phyloP scores from a whole-genome alignment of 2,113 vertebrate species.

The Thunnus thynnus region DNA sequence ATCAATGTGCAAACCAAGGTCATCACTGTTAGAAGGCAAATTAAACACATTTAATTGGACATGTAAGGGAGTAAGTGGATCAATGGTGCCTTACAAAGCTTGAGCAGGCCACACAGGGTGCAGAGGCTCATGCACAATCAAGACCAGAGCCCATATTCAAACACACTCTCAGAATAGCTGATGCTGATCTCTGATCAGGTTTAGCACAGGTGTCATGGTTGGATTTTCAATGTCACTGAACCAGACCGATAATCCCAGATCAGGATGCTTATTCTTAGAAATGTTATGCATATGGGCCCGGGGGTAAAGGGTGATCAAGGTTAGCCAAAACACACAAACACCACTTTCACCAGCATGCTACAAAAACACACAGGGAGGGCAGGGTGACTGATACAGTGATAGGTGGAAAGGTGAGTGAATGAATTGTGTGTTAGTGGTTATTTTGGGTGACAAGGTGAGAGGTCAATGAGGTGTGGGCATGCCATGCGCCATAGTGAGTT shows the following conservation, averaged over 20 bases:
- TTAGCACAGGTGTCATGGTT: slow-evolving; percentile 52
- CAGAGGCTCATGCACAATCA: slow-evolving; percentile 70
- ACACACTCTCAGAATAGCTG: slow-evolving; percentile 65
- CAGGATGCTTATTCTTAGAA: slow-evolving; percentile 69
- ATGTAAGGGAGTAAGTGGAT: slow-evolving; percentile 75
- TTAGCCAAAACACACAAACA: slow-evolving; percentile 70
- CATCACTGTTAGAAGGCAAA: slow-evolving; percentile 78
- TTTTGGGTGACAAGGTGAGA: slow-evolving; percentile 66
- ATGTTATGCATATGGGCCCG: slow-evolving; percentile 71
- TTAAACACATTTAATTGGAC: slow-evolving; percentile 77
- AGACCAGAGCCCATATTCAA: slow-evolving; percentile 78
- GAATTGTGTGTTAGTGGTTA: slow-evolving; percentile 85
- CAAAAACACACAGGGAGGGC: slow-evolving; percentile 79
- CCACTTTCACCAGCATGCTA: slow-evolving; percentile 87
- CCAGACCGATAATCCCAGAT: slow-evolving; percentile 66
- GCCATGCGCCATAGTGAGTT: slow-evolving; percentile 91
- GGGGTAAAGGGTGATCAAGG: slow-evolving; percentile 79
- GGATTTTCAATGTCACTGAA: slow-evolving; percentile 49
- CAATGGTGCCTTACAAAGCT: slow-evolving; percentile 75
- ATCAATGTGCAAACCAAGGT: slow-evolving; percentile 89
- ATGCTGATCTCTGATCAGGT: slow-evolving; percentile 70
- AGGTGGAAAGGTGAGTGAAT: slow-evolving; percentile 64
- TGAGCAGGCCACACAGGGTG: slow-evolving; percentile 55
- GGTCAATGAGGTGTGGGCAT: slow-evolving; percentile 88
- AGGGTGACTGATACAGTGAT: slow-evolving; percentile 64